phyloP scores from a whole-genome alignment of 1,140 invertebrate genomes.

The Ladona fulva region DNA sequence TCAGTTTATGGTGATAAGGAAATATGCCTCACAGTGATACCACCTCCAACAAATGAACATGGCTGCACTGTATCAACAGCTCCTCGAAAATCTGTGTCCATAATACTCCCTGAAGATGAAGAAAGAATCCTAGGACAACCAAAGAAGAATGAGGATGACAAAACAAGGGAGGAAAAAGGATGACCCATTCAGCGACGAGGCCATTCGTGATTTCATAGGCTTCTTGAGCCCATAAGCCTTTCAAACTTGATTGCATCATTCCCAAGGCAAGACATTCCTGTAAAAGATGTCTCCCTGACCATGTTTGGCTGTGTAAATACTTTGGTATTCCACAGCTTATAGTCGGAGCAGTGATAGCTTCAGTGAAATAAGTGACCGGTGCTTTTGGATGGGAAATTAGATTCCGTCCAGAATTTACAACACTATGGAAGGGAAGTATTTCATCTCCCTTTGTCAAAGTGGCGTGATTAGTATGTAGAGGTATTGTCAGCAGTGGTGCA shows the following conservation, averaged over 20 bases:
- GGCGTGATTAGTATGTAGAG: too few relatives aligned
- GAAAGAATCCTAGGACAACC: neutral
- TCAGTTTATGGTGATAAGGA: neutral
- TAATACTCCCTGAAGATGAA: slow-evolving; percentile 15
- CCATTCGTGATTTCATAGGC: neutral
- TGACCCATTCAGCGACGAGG: slow-evolving; percentile 11
- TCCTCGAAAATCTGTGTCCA: slow-evolving; percentile 20
- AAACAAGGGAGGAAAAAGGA: slow-evolving; percentile 17
- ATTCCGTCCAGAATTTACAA: neutral
- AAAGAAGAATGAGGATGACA: neutral
- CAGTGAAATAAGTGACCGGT: neutral
- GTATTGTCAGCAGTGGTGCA: too few relatives aligned
- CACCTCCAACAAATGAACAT: neutral
- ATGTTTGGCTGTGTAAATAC: neutral
- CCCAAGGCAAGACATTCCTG: slow-evolving; percentile 1
- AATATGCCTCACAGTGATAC: neutral
- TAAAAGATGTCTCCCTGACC: neutral
- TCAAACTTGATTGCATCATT: neutral
- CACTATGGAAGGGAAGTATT: too few relatives aligned
- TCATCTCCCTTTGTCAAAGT: too few relatives aligned
- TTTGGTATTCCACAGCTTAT: neutral
- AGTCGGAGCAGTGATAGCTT: neutral
- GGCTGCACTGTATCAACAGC: slow-evolving; percentile 7
- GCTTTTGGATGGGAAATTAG: neutral
- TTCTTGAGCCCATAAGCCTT: neutral